Base-by-base conservation (phyloP, 2,888 invertebrate genomes). In the Bombyx huttoni region DNA sequence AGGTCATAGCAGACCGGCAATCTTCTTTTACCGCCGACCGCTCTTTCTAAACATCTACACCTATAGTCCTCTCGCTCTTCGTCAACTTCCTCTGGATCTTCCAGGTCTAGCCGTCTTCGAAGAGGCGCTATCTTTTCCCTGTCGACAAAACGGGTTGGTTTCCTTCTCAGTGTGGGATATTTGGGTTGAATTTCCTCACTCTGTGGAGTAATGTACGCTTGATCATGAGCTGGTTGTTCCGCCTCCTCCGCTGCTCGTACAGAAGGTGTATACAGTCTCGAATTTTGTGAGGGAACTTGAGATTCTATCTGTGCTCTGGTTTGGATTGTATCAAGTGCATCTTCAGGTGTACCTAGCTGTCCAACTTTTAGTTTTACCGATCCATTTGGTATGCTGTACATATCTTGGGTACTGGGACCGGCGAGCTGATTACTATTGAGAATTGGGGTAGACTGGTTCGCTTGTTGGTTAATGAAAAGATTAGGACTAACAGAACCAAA, bases 31-130 rank as follows among this genome's bases (percentile, higher is more conserved):
- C 54, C 55, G 14, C 55, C 59, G 49, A 54, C 64, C 9, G 62
- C 50, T 35, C 58, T 60, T n/a, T 64, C 63, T 54, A 63, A 54
- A 34, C 73, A 73, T 6, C 53, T 52, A 52, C 73, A 75, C n/a
- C 48, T 12, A 0, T 56, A 53, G 8, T n/a, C 53, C 1, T 54
- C 53, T 33, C 58, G 63, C 3, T 58, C 60, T 1, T 59, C 63
- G 0, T 49, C 58, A 8, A 63, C 63, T 8, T 58, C 62, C 6
- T 68, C 70, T 1, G 62, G 58, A 12, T 68, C 65, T n/a, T 66
- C 59, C 10, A 61, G 9, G n/a, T 61, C 54, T 7, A 65, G 50
- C 13, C 56, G 58, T 52, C 61, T 60, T 35, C 50, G 50, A n/a
- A 46, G 34, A 14, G 13, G 50, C 10, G 48, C 48, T n/a, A 33